phyloP scores from a whole-genome alignment of 2,797 vertebrate genomes.

The Onychomys arenicola region DNA sequence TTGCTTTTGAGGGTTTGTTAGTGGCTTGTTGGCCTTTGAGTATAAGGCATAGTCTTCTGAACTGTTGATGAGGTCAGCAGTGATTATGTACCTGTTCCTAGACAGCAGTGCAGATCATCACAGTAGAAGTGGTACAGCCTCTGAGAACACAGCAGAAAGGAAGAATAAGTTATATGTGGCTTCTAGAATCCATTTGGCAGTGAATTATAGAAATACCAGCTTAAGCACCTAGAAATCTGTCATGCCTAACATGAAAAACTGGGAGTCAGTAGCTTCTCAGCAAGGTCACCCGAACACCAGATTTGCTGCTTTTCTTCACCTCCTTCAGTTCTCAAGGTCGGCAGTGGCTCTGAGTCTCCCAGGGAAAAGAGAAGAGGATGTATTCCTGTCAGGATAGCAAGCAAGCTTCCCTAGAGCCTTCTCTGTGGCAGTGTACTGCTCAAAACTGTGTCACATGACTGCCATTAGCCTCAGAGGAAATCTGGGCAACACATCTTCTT shows the following conservation, averaged over 20 bases:
- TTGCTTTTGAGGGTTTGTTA: conserved; percentile 11
- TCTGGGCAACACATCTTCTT: conserved; percentile 18
- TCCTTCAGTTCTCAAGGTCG: background rate
- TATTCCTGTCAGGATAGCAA: background rate
- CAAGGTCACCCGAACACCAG: background rate
- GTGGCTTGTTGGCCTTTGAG: background rate
- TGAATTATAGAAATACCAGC: background rate
- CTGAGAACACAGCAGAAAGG: background rate
- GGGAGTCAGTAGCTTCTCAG: background rate
- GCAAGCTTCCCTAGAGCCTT: background rate
- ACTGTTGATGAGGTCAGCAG: background rate
- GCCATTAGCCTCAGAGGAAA: background rate
- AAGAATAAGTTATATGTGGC: background rate
- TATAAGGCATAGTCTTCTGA: background rate
- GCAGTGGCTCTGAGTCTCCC: background rate
- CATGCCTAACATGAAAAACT: background rate
- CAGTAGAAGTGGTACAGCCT: conserved; percentile 9
- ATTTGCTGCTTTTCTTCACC: background rate
- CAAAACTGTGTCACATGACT: background rate
- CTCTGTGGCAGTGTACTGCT: background rate
- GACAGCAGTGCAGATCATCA: background rate
- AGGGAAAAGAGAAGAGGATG: background rate
- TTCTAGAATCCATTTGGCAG: conserved; percentile 15
- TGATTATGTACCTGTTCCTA: conserved; percentile 22
- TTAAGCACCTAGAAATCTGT: conserved; percentile 3